Percentiles rank a stretch among this genome's conserved stretches.
These are phyloP conservation scores for Ophion costatus DNA, from an alignment of 2,888 invertebrate species.

Conservation along the genomic window DNA sequence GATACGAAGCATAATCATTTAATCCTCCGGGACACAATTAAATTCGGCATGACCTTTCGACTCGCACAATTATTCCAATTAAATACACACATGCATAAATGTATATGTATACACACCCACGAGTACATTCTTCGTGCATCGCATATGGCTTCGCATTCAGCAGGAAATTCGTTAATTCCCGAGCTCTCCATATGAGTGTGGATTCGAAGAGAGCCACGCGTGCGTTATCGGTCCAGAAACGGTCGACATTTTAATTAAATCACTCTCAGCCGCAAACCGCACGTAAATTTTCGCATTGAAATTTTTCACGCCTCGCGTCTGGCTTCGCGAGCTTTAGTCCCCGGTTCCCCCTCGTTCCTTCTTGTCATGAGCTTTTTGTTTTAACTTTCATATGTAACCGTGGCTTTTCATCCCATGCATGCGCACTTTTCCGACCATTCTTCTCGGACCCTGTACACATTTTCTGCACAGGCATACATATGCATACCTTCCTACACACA, in stretches of 20 bases:
- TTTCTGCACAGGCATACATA: too few relatives aligned
- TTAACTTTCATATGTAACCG: constrained; percentile 24
- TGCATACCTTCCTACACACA: too few relatives aligned
- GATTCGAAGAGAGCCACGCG: constrained; percentile 4
- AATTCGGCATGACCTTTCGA: too few relatives aligned
- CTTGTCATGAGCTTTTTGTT: constrained; percentile 39
- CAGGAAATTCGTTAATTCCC: too few relatives aligned
- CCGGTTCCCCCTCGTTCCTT: neutral
- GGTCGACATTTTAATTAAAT: constrained; percentile 57
- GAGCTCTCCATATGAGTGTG: too few relatives aligned
- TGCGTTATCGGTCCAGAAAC: constrained; percentile 30
- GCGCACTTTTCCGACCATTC: constrained; percentile 2
- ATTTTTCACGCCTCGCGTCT: constrained; percentile 49
- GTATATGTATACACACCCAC: too few relatives aligned
- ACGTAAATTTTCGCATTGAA: constrained; percentile 51
- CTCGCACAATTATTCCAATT: too few relatives aligned
- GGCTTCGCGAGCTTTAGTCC: constrained; percentile 28
- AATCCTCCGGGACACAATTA: too few relatives aligned
- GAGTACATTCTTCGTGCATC: too few relatives aligned
- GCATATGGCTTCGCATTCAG: too few relatives aligned
- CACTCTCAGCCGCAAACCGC: constrained; percentile 48
- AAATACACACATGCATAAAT: too few relatives aligned
- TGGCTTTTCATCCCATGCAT: constrained; percentile 23
- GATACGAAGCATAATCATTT: too few relatives aligned
- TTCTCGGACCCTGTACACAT: neutral